Evolutionary conservation across 2,888 invertebrate species (phyloP).

Genomic region (Heterodera filipjevi): DNA sequence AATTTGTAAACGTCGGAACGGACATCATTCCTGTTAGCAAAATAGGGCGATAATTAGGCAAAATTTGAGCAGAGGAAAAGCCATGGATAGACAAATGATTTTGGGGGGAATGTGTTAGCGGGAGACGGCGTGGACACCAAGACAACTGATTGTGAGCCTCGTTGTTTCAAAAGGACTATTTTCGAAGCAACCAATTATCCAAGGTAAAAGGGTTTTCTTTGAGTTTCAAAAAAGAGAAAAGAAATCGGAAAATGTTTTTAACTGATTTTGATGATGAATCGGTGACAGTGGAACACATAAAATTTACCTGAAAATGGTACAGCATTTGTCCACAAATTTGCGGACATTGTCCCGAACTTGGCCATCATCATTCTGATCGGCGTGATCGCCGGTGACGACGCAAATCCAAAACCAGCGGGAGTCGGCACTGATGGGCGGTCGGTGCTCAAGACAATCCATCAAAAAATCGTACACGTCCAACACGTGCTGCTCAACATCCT

Average conservation of each 20-base stretch:
- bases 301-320: slow-evolving; percentile 8
- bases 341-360: slow-evolving; percentile 14
- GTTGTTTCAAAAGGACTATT: too few species aligned
- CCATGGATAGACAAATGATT: not conserved
- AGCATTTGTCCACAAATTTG: slow-evolving; percentile 18
- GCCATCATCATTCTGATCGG: slow-evolving; percentile 11
- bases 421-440: not conserved
- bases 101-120: too few species aligned
- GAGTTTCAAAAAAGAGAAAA: too few species aligned
- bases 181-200: too few species aligned
- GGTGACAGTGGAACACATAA: not conserved
- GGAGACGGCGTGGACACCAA: too few species aligned
- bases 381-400: not conserved
- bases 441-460: slow-evolving; percentile 13
- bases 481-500: slow-evolving; percentile 13
- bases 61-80: not conserved
- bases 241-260: too few species aligned
- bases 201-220: too few species aligned
- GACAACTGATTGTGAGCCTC: too few species aligned
- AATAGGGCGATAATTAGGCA: not conserved
- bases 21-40: not conserved
- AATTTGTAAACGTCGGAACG: slow-evolving; percentile 12
- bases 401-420: slow-evolving; percentile 20
- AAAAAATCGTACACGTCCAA: slow-evolving; percentile 22
- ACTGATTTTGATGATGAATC: too few species aligned